These are phyloP conservation scores for Glaucidium brasilianum DNA, from an alignment of 2,113 vertebrate genomes.

Conservation along the genomic window DNA sequence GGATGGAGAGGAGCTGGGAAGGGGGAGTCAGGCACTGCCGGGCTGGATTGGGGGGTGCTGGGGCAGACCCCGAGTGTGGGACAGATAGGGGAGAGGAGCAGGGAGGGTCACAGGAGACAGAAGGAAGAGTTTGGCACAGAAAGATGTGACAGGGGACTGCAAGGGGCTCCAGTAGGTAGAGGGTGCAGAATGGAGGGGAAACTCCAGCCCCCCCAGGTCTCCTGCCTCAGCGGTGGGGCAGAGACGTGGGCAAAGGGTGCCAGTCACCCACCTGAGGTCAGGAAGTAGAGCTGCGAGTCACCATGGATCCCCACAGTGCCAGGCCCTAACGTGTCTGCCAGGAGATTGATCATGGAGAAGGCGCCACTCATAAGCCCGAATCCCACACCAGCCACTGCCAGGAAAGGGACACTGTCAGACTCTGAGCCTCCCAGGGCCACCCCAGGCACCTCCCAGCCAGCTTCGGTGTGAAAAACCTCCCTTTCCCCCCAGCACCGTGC, in stretches of 20 bases:
- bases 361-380: slow-evolving; percentile 81
- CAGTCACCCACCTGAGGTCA: slow-evolving; percentile 70
- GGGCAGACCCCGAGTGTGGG: fast-evolving
- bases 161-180: background rate
- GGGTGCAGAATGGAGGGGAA: background rate
- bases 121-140: background rate
- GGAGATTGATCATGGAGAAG: slow-evolving; percentile 82
- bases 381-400: slow-evolving; percentile 75
- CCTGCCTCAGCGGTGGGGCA: background rate
- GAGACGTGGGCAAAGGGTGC: fast-evolving
- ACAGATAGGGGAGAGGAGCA: background rate
- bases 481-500: background rate
- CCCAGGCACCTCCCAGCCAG: background rate
- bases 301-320: slow-evolving; percentile 78
- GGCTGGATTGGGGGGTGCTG: background rate
- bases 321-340: slow-evolving; percentile 73
- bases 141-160: background rate
- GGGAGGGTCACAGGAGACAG: background rate
- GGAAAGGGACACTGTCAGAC: background rate
- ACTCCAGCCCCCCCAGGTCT: fast-evolving
- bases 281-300: slow-evolving; percentile 80
- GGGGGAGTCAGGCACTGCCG: background rate
- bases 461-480: background rate
- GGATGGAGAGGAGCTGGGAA: background rate
- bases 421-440: background rate